Base-by-base conservation (phyloP, 2,113 vertebrate genomes). In the Hippocampus comes region DNA sequence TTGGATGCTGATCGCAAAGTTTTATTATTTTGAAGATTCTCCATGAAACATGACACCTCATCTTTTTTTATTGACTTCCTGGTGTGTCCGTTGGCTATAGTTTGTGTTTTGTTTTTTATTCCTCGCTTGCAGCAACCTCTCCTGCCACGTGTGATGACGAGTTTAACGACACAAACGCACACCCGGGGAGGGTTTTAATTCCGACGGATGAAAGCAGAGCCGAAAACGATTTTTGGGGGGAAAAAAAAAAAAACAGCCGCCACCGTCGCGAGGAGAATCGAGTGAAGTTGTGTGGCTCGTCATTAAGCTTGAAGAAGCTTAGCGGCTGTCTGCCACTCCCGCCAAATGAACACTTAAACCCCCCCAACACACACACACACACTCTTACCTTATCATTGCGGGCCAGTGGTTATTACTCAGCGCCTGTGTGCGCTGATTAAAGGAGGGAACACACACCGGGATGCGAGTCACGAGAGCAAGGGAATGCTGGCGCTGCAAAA, bases 381-480 rank as follows among this genome's bases (percentile, higher is more conserved):
- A 34, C 27, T 3, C 59, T 61, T 34, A 73, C 69, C 76, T 83
- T 78, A 86, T 86, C 82, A 55, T 79, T 71, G 73, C 56, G 59
- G 3, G 23, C 67, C 84, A 78, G 77, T 73, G 57, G 76, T 80
- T 79, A 59, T 82, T 83, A 67, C 42, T 51, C 51, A 23, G 69
- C 67, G 61, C 27, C 74, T 79, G 78, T 71, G 0, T 67, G 73
- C 49, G 49, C 72, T 7, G 80, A 78, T 83, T 75, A 73, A 68
- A 75, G 68, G 63, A 30, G 61, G n/a, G 74, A 76, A 30, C 73
- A 67, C 63, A 43, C 7, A 14, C 72, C 49, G 55, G 9, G 72
- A 66, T 78, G 67, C 59, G 63, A 71, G 61, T 66, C 27, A 23
- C 70, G 14, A 70, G 10, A 72, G 69, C 30, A 23, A n/a, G 27